These are phyloP conservation scores for Dendrocincla tyrannina DNA, from an alignment of 2,797 vertebrate genomes.

Conservation along the genomic window DNA sequence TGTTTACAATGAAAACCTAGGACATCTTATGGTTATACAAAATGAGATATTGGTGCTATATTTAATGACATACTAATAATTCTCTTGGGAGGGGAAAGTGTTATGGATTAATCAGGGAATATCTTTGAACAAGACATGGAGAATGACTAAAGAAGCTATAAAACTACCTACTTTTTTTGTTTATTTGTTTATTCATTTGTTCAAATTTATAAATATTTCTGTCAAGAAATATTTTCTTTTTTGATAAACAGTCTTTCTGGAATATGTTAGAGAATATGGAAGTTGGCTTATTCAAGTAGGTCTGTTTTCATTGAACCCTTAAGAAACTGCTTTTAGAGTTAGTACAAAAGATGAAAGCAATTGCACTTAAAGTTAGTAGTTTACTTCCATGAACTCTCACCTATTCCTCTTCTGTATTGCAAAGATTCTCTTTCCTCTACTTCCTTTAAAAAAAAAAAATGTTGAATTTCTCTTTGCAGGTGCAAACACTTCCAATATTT, in stretches of 20 bases:
- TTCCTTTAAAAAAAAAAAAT: background rate
- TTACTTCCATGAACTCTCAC: background rate
- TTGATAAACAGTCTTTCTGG: background rate
- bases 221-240: background rate
- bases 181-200: background rate
- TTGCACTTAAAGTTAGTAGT: background rate
- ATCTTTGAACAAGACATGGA: background rate
- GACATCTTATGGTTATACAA: background rate
- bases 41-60: background rate
- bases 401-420: background rate
- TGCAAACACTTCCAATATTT: background rate
- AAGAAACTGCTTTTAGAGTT: background rate
- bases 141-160: background rate
- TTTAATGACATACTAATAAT: background rate
- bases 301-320: background rate
- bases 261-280: background rate
- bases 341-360: background rate
- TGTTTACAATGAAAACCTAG: background rate
- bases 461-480: background rate
- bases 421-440: background rate
- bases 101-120: background rate
- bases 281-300: background rate
- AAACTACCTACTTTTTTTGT: background rate
- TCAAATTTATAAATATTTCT: background rate
- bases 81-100: accelerated